Base-by-base conservation (phyloP, 2,888 invertebrate species). In the Conops quadrifasciatus region DNA sequence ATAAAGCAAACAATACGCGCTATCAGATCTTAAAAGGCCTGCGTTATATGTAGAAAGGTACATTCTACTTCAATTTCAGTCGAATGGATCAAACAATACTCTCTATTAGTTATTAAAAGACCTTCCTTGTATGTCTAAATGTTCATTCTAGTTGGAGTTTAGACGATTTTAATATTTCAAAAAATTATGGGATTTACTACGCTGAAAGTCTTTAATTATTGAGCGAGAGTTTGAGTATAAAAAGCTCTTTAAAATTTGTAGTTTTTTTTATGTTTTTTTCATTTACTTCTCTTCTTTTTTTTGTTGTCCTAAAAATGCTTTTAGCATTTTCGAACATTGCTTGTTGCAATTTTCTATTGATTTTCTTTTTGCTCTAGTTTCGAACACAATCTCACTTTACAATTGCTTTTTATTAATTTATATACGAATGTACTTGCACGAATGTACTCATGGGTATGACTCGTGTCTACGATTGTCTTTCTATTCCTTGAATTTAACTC, bases 261-360 rank as follows among this genome's bases (percentile, higher is more conserved):
- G 15, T 49, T n/a, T 49, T 15, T 49, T 49, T 49, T 43, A 5
- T 43, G 5, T 43, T 28, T 28, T n/a, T n/a, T n/a, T n/a, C n/a
- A n/a, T n/a, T n/a, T n/a, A 49, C 2, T 70, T 1, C 36, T 30
- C n/a, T 49, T n/a, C 43, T 43, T 63, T n/a, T n/a, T n/a, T n/a
- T n/a, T 63, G 26, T 43, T 51, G 49, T 51, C n/a, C n/a, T n/a
- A n/a, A 24, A 36, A 43, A 43, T 28, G 69, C 62, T 47, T 67
- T 66, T 56, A 36, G 56, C 15, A 26, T 58, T 67, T 67, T 58
- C 26, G 59, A n/a, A 56, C 67, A 24, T 80, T 78, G 71, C 74
- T 75, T 78, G 75, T 16, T 49, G 56, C 66, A 70, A 59, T 62
- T 43, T 62, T 36, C 65, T 53, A 65, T 65, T 51, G 65, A 65